Evolutionary conservation across 2,888 invertebrate genomes (phyloP).

Genomic region (Lordiphosa fenestrarum): DNA sequence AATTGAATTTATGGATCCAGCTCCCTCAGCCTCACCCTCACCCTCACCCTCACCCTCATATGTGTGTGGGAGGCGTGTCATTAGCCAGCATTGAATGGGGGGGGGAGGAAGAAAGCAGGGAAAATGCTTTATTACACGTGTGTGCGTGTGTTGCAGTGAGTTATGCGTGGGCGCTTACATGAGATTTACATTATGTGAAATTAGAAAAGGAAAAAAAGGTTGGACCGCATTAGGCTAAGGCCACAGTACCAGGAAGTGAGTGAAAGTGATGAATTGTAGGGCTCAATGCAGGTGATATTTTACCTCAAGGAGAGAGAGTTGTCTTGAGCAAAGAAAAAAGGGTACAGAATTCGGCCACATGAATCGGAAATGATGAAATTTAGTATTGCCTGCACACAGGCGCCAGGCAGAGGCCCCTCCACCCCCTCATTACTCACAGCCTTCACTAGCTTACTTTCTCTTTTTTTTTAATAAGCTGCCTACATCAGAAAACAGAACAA

Average conservation of each 20-base stretch:
- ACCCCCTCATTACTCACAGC: background rate
- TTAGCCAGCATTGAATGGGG: slow-evolving; percentile 19
- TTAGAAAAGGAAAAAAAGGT: background rate
- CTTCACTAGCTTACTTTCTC: background rate
- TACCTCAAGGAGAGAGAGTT: too few relatives aligned
- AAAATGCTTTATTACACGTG: slow-evolving; percentile 60
- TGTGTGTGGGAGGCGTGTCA: slow-evolving; percentile 26
- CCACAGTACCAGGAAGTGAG: slow-evolving; percentile 3
- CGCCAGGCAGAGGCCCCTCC: too few relatives aligned
- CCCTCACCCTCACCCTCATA: slow-evolving; percentile 2
- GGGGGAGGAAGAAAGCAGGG: slow-evolving; percentile 14
- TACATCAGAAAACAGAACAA: background rate
- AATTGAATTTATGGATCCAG: slow-evolving; percentile 66
- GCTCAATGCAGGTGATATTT: too few relatives aligned
- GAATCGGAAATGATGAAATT: too few relatives aligned
- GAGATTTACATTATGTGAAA: slow-evolving; percentile 62
- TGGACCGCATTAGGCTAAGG: background rate
- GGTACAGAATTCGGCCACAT: too few relatives aligned
- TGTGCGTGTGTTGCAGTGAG: slow-evolving; percentile 39
- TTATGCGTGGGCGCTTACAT: slow-evolving; percentile 51
- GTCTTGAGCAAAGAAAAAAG: too few relatives aligned
- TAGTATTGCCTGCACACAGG: too few relatives aligned
- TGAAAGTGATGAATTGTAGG: slow-evolving; percentile 1
- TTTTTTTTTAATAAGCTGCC: background rate
- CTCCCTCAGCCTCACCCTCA: slow-evolving; percentile 5